These are phyloP conservation scores for Tokudaia tokunoshimensis DNA, from an alignment of 2,797 vertebrate genomes.

Conservation along the genomic window DNA sequence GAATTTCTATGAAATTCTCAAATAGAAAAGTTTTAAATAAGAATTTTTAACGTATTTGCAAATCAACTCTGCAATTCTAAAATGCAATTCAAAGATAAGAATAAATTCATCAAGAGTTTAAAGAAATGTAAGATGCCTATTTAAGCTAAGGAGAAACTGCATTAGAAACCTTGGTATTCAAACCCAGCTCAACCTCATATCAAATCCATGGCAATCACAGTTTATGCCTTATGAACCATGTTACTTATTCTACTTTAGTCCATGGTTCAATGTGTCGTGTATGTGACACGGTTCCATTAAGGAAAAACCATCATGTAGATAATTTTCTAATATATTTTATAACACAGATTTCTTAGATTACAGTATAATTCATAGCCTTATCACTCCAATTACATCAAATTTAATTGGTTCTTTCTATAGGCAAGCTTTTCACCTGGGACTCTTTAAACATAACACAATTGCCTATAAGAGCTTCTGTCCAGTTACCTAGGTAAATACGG, in stretches of 20 bases:
- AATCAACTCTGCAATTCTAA: background rate
- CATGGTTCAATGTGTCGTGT: rapidly evolving
- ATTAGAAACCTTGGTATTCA: background rate
- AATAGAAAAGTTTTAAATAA: background rate
- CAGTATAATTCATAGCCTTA: background rate
- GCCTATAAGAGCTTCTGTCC: constrained; percentile 40
- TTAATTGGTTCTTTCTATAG: constrained; percentile 24
- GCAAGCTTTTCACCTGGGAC: constrained; percentile 41
- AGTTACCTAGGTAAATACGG: constrained; percentile 42
- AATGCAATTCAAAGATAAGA: background rate
- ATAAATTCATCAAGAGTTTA: background rate
- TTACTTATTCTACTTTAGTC: background rate
- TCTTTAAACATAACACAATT: constrained; percentile 41
- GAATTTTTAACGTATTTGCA: background rate
- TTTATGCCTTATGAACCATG: background rate
- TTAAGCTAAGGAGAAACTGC: background rate
- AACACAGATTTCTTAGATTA: constrained; percentile 44
- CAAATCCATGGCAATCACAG: background rate
- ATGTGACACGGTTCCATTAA: background rate
- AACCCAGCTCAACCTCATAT: background rate
- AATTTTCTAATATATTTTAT: background rate
- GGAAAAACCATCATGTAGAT: background rate
- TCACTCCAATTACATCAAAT: background rate
- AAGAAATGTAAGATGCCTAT: background rate
- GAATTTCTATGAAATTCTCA: background rate